Conservation (phyloP, 1,140 invertebrate genomes). For the Halesus radiatus region DNA sequence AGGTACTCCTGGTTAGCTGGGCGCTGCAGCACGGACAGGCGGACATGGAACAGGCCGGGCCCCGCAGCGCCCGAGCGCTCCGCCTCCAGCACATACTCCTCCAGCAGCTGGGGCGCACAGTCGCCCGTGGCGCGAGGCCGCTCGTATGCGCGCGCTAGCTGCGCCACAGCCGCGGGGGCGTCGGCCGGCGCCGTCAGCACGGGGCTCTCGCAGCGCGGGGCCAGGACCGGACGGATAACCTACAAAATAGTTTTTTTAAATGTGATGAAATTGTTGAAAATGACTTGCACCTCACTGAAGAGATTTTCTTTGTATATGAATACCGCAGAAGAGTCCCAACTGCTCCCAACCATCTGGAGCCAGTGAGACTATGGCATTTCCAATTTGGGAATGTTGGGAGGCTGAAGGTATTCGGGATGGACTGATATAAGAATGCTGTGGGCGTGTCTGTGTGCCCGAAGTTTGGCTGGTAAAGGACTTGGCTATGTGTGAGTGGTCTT, state of each 20-base stretch:
- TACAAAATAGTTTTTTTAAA: slow-evolving; percentile 48
- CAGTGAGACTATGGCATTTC: no score
- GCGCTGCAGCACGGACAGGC: slow-evolving; percentile 87
- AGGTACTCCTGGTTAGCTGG: slow-evolving; percentile 89
- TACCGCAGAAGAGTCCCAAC: no score
- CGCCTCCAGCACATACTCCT: slow-evolving; percentile 91
- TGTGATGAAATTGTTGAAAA: no score
- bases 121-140: slow-evolving; percentile 78
- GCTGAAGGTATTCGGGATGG: no score
- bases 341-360: no score
- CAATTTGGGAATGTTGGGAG: no score
- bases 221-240: slow-evolving; percentile 67
- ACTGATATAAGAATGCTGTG: no score
- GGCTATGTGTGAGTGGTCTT: no score
- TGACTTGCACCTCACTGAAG: no score
- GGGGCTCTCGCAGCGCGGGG: slow-evolving; percentile 66
- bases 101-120: slow-evolving; percentile 85
- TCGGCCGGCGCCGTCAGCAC: slow-evolving; percentile 63
- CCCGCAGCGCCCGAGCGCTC: slow-evolving; percentile 73
- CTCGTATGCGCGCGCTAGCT: slow-evolving; percentile 73
- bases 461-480: no score
- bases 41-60: slow-evolving; percentile 83
- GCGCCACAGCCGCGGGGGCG: slow-evolving; percentile 60
- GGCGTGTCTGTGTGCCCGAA: no score
- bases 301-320: no score